Percentiles rank a stretch among this genome's conserved stretches.
Conservation (phyloP, 2,113 vertebrate species). For the Aldabrachelys gigantea region DNA sequence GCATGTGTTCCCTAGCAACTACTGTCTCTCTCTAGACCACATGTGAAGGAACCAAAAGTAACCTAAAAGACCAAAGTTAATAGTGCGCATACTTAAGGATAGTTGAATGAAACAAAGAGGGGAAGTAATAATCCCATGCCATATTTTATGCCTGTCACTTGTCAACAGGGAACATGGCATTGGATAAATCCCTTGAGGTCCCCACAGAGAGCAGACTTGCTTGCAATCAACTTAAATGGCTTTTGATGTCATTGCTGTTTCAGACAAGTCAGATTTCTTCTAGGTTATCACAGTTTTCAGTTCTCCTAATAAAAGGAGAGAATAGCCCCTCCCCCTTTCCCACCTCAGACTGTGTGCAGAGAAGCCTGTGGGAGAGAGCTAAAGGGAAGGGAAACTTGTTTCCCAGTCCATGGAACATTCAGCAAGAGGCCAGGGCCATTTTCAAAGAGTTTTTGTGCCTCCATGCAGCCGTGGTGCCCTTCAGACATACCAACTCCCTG, state of each 20-base stretch:
- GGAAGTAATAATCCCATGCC: slow-evolving; percentile 50
- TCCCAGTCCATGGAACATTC: neutral
- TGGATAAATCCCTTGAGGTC: slow-evolving; percentile 47
- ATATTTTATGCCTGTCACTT: slow-evolving; percentile 54
- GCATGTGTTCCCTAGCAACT: slow-evolving; percentile 7
- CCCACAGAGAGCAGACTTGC: slow-evolving; percentile 24
- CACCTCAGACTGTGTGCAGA: neutral
- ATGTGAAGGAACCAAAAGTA: neutral
- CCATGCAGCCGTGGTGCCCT: neutral
- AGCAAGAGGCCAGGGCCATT: neutral
- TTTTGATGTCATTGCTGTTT: slow-evolving; percentile 48
- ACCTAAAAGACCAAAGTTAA: slow-evolving; percentile 12
- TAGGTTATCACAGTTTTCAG: slow-evolving; percentile 31
- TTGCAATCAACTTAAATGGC: slow-evolving; percentile 66
- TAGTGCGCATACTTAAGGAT: slow-evolving; percentile 25
- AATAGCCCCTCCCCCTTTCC: neutral
- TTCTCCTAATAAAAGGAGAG: neutral
- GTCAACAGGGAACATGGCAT: slow-evolving; percentile 52
- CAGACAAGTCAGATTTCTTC: slow-evolving; percentile 19
- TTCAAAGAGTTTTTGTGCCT: neutral
- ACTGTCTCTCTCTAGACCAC: slow-evolving; percentile 18
- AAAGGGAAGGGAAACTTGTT: accelerated
- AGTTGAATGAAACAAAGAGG: slow-evolving; percentile 39
- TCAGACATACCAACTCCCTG: neutral
- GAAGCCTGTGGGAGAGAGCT: neutral